Base-by-base conservation (phyloP, 1,140 invertebrate species). In the Acyrthosiphon pisum region DNA sequence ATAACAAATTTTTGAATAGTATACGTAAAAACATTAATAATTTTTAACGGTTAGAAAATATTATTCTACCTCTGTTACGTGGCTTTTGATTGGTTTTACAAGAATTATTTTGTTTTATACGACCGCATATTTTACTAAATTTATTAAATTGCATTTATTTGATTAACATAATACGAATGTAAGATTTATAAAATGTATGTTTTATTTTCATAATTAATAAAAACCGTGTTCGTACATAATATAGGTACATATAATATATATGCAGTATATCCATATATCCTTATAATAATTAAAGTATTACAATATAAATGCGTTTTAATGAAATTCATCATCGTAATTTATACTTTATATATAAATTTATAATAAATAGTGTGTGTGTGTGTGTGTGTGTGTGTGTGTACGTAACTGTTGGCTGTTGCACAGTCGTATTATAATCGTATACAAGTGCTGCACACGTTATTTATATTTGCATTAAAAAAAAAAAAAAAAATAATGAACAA, bases 21-120 rank as follows among this genome's bases (percentile, higher is more conserved):
- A 68, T 18, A 18, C 30, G 14, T n/a, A n/a, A n/a, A 76, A 6
- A 76, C 60, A 35, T 76, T 18, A 76, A 76, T 76, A n/a, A 18
- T 76, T 76, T 18, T 76, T n/a, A 76, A n/a, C 14, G 60, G 60
- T 76, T 50, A 50, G 11, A 50, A n/a, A 76, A 18, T 60, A 60
- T 30, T 76, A 76, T 76, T 76, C n/a, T 1, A 76, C 14, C 14
- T 76, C 4, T 76, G 60, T n/a, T 20, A n/a, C 6, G 30, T 37
- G 35, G 76, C n/a, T 83, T 83, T 83, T 83, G 76, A 46, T 86
- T 46, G 84, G 84, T 86, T 86, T 86, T 46, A 41, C 84, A 26
- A 26, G 26, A 46, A 30, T 86, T 46, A 46, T 30, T 26, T 46
- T 41, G 30, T 86, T 44, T 86, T 86, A 26, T 11, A 30, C 26